Conservation (phyloP, 2,888 invertebrate species). For the Toxonevra muliebris region DNA sequence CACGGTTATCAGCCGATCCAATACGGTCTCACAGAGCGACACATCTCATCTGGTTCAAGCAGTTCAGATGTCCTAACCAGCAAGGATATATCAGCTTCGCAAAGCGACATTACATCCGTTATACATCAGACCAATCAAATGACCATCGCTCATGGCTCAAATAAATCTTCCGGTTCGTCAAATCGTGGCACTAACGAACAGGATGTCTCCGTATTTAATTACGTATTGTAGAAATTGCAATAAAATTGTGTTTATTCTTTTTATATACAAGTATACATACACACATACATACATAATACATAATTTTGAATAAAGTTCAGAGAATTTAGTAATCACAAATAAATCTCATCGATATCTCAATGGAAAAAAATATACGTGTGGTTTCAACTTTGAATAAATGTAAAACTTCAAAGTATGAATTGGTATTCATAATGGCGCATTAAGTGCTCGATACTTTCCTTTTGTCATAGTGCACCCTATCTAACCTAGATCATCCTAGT, state of each 20-base stretch:
- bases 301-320: slow-evolving; percentile 59
- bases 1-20: slow-evolving; percentile 66
- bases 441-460: no score
- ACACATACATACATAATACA: slow-evolving; percentile 38
- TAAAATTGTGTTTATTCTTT: slow-evolving; percentile 59
- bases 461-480: no score
- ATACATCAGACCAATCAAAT: slow-evolving; percentile 66
- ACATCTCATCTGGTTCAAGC: slow-evolving; percentile 65
- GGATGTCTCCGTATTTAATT: slow-evolving; percentile 65
- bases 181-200: slow-evolving; percentile 65
- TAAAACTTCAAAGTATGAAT: no score
- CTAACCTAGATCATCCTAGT: no score
- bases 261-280: slow-evolving; percentile 63
- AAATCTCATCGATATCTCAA: neutral
- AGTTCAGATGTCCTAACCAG: slow-evolving; percentile 65
- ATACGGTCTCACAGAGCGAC: slow-evolving; percentile 64
- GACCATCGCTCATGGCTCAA: slow-evolving; percentile 64
- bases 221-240: slow-evolving; percentile 63
- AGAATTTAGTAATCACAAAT: slow-evolving; percentile 57
- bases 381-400: no score
- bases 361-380: no score
- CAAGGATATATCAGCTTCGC: slow-evolving; percentile 66
- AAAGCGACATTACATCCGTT: slow-evolving; percentile 66
- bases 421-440: no score
- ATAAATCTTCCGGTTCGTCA: slow-evolving; percentile 65